Percentiles rank a stretch among this genome's conserved stretches.
These are phyloP conservation scores for Palythoa grandis DNA, from an alignment of 92 coral and sea anemone species.

Conservation along the genomic window DNA sequence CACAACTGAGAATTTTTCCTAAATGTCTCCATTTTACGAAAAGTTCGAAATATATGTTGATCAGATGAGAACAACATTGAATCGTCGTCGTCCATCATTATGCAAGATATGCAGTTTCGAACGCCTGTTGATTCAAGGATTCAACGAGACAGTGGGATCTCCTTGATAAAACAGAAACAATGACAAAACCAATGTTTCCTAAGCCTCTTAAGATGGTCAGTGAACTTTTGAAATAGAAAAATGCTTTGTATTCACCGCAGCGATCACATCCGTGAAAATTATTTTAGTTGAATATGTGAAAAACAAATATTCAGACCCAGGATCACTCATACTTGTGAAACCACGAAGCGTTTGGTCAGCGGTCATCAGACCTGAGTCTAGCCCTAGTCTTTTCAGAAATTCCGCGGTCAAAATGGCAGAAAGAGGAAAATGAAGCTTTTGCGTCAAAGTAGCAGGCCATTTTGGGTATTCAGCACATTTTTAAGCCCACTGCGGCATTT, in stretches of 20 bases:
- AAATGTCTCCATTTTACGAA: conserved; percentile 82
- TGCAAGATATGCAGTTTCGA: not conserved
- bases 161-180: conserved; percentile 31
- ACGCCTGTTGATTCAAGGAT: not conserved
- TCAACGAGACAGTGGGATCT: not conserved
- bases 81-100: conserved; percentile 77
- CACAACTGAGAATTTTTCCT: conserved; percentile 85
- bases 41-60: conserved; percentile 75
- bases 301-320: not conserved
- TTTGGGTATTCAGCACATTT: not conserved
- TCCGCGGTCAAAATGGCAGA: conserved; percentile 35
- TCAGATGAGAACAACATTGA: conserved; percentile 64
- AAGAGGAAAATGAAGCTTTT: not conserved
- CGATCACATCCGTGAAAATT: not conserved
- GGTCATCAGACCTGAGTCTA: not conserved
- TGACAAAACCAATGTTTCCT: conserved; percentile 11
- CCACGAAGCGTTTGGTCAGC: conserved; percentile 2
- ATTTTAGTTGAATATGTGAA: not conserved
- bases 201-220: conserved; percentile 32
- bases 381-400: not conserved
- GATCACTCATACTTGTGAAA: not conserved
- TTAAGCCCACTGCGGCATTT: conserved; percentile 15
- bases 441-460: not conserved
- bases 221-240: conserved; percentile 4
- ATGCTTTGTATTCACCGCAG: conserved; percentile 10